Conservation (phyloP, 2,888 invertebrate genomes). For the Troilus luridus region DNA sequence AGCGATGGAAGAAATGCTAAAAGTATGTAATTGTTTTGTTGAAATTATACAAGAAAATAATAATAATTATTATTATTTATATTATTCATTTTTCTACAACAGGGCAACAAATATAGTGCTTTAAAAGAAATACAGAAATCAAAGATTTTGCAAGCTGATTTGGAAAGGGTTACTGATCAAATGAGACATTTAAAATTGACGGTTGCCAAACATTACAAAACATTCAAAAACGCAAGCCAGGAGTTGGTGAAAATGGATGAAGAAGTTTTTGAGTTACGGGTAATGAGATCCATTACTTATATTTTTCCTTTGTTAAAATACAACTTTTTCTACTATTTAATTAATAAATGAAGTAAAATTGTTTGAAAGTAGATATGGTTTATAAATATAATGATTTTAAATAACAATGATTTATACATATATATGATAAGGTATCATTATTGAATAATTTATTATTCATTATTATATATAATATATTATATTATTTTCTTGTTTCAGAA, state of each 20-base stretch:
- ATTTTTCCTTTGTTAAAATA: background rate
- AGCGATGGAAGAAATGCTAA: background rate
- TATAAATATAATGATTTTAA: no score
- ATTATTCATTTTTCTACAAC: background rate
- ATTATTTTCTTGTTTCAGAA: background rate
- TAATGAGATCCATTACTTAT: background rate
- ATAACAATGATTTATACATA: no score
- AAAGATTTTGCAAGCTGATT: slow-evolving; percentile 1
- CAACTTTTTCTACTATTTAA: no score
- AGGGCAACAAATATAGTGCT: slow-evolving; percentile 7
- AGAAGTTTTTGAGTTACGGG: slow-evolving; percentile 23
- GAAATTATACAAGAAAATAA: background rate
- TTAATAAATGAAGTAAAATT: no score
- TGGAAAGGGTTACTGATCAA: slow-evolving; percentile 1
- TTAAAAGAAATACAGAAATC: slow-evolving; percentile 31
- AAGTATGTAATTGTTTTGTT: background rate
- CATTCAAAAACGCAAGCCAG: slow-evolving; percentile 28
- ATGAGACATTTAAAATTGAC: slow-evolving; percentile 4
- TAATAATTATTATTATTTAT: background rate
- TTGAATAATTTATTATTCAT: background rate
- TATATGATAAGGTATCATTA: background rate
- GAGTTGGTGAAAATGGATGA: slow-evolving; percentile 23
- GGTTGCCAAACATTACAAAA: background rate
- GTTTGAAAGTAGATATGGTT: no score
- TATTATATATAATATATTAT: no score